These are phyloP conservation scores for Kryphioiulus occultus DNA, from an alignment of 2,888 invertebrate genomes.

Conservation along the genomic window DNA sequence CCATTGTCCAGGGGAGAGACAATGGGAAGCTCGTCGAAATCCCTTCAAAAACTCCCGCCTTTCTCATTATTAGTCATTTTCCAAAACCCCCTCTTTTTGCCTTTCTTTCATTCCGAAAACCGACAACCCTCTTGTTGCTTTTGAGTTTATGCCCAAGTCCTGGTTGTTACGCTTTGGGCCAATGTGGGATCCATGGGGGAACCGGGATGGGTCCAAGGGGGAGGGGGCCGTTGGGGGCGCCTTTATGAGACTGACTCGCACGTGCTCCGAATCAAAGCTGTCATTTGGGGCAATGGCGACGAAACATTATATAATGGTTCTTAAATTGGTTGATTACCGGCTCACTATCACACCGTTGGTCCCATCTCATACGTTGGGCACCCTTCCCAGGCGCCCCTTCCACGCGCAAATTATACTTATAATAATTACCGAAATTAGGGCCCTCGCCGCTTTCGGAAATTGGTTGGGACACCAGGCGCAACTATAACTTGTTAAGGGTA, in stretches of 20 bases:
- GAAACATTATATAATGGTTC: conserved; percentile 25
- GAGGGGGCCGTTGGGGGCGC: background rate
- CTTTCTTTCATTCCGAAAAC: conserved; percentile 7
- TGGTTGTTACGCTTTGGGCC: background rate
- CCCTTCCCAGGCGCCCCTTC: background rate
- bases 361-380: background rate
- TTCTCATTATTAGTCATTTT: conserved; percentile 31
- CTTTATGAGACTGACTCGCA: background rate
- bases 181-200: background rate
- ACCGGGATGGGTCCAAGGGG: background rate
- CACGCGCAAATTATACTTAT: background rate
- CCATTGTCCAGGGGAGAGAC: background rate
- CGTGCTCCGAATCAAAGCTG: conserved; percentile 31
- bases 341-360: background rate
- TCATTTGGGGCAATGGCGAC: conserved; percentile 25
- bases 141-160: background rate
- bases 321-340: conserved; percentile 24
- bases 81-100: conserved; percentile 1
- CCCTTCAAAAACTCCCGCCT: conserved; percentile 1
- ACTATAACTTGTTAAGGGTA: background rate
- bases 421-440: conserved; percentile 10
- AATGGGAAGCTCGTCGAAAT: conserved; percentile 15
- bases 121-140: conserved; percentile 22
- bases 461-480: background rate
- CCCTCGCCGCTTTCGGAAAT: background rate